Evolutionary conservation across 2,113 vertebrate species (phyloP), one percentile per base, ranked within the genome.

Genomic region (Cottus gobio): DNA sequence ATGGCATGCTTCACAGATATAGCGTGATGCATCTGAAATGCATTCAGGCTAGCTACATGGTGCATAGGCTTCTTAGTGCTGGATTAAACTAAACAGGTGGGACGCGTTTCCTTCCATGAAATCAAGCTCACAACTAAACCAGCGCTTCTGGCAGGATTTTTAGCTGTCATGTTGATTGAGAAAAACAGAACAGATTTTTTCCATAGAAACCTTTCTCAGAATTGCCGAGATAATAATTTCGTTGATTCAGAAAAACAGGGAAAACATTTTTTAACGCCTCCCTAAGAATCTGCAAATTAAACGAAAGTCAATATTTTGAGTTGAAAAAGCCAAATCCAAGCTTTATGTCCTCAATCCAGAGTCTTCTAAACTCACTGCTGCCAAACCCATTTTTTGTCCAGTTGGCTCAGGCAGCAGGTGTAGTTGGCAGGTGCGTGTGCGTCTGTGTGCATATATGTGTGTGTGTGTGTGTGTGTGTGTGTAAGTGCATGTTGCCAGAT

Each of bases 401-500:
- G 64, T 71, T 87, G 86, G 95, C 94, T 94, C 93, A 90, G 95
- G 93, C 95, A 90, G 85, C 95, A 93, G 79, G 89, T 87, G 63
- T 79, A 74, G 67, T 83, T 85, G 85, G 82, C 90, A 90, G 77
- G 85, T 91, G 88, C 71, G 71, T 72, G 61, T 70, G 20, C 65
- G 54, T 64, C 31, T 79, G 70, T 57, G 70, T 75, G 63, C 75
- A 60, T 66, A 85, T 92, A 87, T 72, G 70, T 79, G 66, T 69
- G 85, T 92, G 89, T 70, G 71, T 75, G 61, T 70, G 26, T 57
- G 50, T 65, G 52, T 77, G 60, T 62, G 46, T 62, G 48, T 63
- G 48, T 68, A 87, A 87, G 82, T 90, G 84, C 89, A 77, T 91
- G 94, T 95, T 96, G 95, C 96, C 95, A 96, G 95, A 95, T 95